phyloP scores from a whole-genome alignment of 64 coral and sea anemone genomes.

The Stichodactyla helianthus region DNA sequence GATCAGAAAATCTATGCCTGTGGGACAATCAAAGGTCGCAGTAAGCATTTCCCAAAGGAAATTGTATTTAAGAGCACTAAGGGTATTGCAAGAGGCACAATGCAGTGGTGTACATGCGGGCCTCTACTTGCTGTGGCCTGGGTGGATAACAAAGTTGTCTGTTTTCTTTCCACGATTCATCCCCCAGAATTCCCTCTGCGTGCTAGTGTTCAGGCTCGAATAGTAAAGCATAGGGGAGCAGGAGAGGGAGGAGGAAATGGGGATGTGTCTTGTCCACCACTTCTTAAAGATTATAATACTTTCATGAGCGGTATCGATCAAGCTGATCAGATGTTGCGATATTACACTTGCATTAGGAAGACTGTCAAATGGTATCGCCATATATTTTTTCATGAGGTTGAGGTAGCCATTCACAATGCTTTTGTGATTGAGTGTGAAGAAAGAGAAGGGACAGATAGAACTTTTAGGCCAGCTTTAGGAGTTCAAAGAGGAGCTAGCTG shows the following conservation, averaged over 20 bases:
- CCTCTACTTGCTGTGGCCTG: constrained; percentile 42
- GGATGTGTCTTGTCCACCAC: constrained; percentile 32
- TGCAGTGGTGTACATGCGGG: constrained; percentile 21
- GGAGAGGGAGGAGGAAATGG: constrained; percentile 36
- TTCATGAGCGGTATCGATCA: constrained; percentile 46
- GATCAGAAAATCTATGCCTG: constrained; percentile 44
- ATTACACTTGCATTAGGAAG: constrained; percentile 49
- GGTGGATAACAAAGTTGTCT: constrained; percentile 51
- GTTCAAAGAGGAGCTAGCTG: constrained; percentile 57
- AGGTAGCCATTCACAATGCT: constrained; percentile 50
- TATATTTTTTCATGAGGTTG: constrained; percentile 46
- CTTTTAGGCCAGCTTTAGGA: constrained; percentile 26
- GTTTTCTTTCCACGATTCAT: constrained; percentile 46
- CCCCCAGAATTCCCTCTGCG: constrained; percentile 21
- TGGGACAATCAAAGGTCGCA: constrained; percentile 18
- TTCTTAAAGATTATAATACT: constrained; percentile 49
- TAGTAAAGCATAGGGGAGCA: constrained; percentile 19
- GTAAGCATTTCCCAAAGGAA: constrained; percentile 42
- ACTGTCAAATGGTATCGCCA: constrained; percentile 36
- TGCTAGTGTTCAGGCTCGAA: not conserved
- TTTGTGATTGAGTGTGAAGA: constrained; percentile 52
- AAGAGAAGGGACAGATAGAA: constrained; percentile 26
- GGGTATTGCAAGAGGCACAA: constrained; percentile 22
- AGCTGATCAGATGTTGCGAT: constrained; percentile 50
- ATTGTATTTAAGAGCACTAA: constrained; percentile 31